Base-by-base conservation (phyloP, 1,140 invertebrate species). In the Cherax destructor region DNA sequence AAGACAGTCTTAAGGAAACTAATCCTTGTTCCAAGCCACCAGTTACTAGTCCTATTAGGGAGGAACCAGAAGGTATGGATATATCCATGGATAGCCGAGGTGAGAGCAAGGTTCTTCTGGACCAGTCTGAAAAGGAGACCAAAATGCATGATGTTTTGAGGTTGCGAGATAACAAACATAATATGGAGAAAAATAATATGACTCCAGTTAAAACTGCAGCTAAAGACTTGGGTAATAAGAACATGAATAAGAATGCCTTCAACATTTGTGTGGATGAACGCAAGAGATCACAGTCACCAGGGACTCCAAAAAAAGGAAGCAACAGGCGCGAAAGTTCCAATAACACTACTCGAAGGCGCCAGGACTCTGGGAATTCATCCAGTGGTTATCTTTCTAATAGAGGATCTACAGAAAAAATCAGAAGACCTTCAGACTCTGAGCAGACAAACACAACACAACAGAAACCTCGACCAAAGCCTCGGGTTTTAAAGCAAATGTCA, bases 1-100 rank as follows among this genome's bases (percentile, higher is more conserved):
- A 94, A 76, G 94, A 94, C 88, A 94, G 94, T 92, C 92, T 94
- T 59, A 94, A 94, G 21, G 93, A 94, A 78, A 92, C 88, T 13
- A 91, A 92, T 80, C 92, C 92, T n/a, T 93, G 92, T 74, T 93
- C 92, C 30, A 93, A 93, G 65, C 92, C 92, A 13, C 92, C 92
- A 16, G 91, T 93, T 50, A 93, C 92, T 50, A 93, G 92, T 87
- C 92, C 92, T 11, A 93, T 93, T 13, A 74, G 92, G 59, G 92
- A 93, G 85, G 92, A 93, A 50, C 92, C 92, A 18, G 92, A 93
- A 76, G 92, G 92, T 9, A 93, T 93, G 92, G 92, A 93, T 78
- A 93, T 93, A 41, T 93, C 92, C 1, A 79, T 93, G 84, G 92
- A 93, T 69, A 93, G 92, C 56, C 88, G 92, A 47, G 91, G 91